A percentile compares a stretch with the other conserved stretches of the same genome.
Evolutionary conservation across 2,113 vertebrate species (phyloP).

Genomic region (Eolophus roseicapilla): DNA sequence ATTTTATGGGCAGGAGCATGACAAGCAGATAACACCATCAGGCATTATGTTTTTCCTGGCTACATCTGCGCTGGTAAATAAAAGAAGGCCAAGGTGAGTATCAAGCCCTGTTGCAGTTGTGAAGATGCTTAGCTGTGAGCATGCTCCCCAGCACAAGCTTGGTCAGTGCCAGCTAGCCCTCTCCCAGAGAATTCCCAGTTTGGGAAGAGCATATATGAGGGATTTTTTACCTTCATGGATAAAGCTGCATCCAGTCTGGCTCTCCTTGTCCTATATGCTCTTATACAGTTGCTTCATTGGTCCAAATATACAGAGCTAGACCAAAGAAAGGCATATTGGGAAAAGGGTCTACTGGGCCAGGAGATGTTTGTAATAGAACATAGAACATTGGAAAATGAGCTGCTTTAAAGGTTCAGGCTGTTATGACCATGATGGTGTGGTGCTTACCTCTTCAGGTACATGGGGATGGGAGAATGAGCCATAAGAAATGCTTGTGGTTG

Average conservation of each 20-base stretch:
- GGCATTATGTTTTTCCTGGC: not conserved
- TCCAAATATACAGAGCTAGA: not conserved
- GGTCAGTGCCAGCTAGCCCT: not conserved
- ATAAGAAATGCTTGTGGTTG: not conserved
- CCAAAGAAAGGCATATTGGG: not conserved
- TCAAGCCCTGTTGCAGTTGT: not conserved
- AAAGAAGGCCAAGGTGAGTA: not conserved
- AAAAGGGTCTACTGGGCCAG: not conserved
- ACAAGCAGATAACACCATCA: not conserved
- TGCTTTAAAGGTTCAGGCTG: not conserved
- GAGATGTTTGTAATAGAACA: not conserved
- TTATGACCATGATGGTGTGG: not conserved
- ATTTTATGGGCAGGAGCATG: not conserved
- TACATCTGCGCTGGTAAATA: constrained; percentile 24
- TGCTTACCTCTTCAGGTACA: accelerated
- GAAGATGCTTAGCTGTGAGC: not conserved
- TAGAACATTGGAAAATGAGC: not conserved
- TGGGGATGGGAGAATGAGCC: not conserved
- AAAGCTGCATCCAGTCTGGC: not conserved
- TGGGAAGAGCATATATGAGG: not conserved
- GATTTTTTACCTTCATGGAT: not conserved
- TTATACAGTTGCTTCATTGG: not conserved
- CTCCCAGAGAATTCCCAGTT: not conserved
- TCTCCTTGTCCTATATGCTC: not conserved
- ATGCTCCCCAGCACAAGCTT: not conserved